Percentiles rank a stretch among this genome's conserved stretches.
phyloP scores from a whole-genome alignment of 2,797 vertebrate species.

The Miichthys miiuy region DNA sequence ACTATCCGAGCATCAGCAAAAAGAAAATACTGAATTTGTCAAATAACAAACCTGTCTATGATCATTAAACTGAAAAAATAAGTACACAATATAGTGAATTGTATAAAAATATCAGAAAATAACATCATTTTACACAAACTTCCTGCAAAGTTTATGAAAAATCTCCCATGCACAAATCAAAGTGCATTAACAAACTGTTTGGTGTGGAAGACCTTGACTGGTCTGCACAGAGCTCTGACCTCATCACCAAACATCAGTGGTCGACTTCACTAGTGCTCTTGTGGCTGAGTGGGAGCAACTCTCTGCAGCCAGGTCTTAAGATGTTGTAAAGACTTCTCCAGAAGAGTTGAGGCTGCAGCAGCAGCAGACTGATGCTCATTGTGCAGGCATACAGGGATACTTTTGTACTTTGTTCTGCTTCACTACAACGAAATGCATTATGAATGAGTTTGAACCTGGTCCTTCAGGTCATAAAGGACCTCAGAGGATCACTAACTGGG shows the following conservation, averaged over 20 bases:
- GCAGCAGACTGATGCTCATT: no score
- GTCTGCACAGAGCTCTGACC: neutral
- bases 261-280: neutral
- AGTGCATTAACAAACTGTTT: neutral
- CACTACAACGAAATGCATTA: neutral
- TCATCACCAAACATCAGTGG: neutral
- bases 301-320: neutral
- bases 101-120: no score
- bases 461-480: constrained; percentile 90
- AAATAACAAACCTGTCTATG: no score
- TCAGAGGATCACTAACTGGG: constrained; percentile 95
- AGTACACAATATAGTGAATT: no score
- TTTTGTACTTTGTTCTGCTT: neutral
- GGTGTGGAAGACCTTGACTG: neutral
- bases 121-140: no score
- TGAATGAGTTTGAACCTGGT: constrained; percentile 7
- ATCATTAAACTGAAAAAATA: no score
- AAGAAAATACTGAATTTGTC: no score
- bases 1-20: no score
- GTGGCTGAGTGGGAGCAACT: neutral
- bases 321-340: neutral
- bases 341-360: no score
- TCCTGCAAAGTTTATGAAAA: no score
- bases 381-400: neutral
- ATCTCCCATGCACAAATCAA: neutral